Base-by-base conservation (phyloP, 2,113 vertebrate genomes). In the Anser cygnoides region DNA sequence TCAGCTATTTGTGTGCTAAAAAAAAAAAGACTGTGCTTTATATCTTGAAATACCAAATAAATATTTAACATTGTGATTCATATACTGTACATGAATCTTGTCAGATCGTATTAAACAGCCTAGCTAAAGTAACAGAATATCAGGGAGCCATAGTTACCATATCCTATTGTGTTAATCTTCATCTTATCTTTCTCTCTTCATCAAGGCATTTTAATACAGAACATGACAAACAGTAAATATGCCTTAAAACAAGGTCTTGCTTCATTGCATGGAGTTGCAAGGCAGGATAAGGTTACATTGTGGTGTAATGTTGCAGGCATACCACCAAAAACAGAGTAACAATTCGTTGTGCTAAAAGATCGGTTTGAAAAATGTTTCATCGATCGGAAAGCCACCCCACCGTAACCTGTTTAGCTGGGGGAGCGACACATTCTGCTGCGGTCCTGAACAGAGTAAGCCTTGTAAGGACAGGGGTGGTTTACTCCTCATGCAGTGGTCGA, bases 401-500 rank as follows among this genome's bases (percentile, higher is more conserved):
- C 19, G 6, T 62, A 22, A 49, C 49, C 18, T 17, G 14, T 37
- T 28, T 28, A 8, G 33, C 29, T 29, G 35, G 25, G 28, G 75
- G 28, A 68, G 41, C 5, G 11, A 66, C 26, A 1, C 4, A 1
- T 8, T 57, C 39, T 57, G 3, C 63, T 72, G 44, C 22, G 75
- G 19, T 39, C 65, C 31, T 75, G 67, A 70, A 19, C 21, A 43
- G 10, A 50, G 14, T 29, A 31, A 62, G 67, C 55, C 66, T 72
- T 35, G 35, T 59, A 55, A 33, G 7, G 82, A 41, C 17, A 28
- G 61, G 66, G 16, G 8, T 52, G 19, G 46, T 79, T 86, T 9
- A 57, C 29, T 7, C 18, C 20, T 62, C 10, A 4, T 35, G 31
- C 78, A 37, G 23, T 2, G 1, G 8, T 23, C 0, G 0, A 70